Evolutionary conservation across 2,113 vertebrate genomes (phyloP), one percentile per base, ranked within the genome.

Genomic region (Ramphastos sulfuratus): DNA sequence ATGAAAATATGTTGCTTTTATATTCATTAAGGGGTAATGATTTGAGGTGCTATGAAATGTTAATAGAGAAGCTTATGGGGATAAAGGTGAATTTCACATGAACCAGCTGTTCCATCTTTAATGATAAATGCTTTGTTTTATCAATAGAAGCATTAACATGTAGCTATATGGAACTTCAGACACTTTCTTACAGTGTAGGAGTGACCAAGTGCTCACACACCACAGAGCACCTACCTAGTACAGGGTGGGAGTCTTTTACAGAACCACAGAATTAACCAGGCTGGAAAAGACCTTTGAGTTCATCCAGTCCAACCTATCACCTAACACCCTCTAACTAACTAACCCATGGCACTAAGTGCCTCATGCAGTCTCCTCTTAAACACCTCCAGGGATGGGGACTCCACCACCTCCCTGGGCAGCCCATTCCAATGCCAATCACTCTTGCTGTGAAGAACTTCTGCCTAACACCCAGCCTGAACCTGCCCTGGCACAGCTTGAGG

Each of bases 31-130:
- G 3, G 11, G 15, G 3, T 48, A 48, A 61, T 42, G 1, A 25
- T 92, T 35, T 74, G 17, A 56, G 7, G 2, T 70, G 12, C 37
- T 55, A 44, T 4, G 12, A 65, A 79, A 56, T 13, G 87, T 72
- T 17, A 50, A 12, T 25, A 64, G 18, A 69, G 4, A n/a, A 18
- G 3, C 37, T 71, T 79, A 30, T 46, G 35, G 56, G 74, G 80
- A 54, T 23, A 61, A 87, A 67, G 25, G 11, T 35, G 13, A 66
- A 69, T 73, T 84, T 63, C 39, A 52, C 16, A 18, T 6, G 13
- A 61, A 23, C 6, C 4, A 50, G 15, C 3, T 48, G 3, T 14
- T 48, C 19, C 3, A 6, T 2, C 0, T 1, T 24, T 63, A 90
- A 37, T n/a, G 28, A 24, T 25, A 66, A 79, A 70, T 24, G 4